Conservation (phyloP, 2,888 invertebrate genomes). For the Pollenia griseotomentosa region DNA sequence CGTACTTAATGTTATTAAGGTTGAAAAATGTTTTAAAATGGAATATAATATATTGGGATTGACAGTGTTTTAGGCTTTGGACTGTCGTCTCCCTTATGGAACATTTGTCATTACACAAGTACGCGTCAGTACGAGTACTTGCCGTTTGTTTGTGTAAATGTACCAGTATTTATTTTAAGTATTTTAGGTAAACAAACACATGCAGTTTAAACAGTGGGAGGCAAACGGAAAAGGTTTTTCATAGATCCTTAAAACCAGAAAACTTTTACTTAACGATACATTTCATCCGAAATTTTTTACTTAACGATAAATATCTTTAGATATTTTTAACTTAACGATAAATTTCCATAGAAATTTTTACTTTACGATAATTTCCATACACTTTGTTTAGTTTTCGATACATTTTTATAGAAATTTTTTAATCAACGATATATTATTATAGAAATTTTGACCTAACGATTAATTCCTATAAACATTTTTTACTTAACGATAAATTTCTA, state of each 20-base stretch:
- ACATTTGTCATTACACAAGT: slow-evolving; percentile 68
- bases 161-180: not conserved
- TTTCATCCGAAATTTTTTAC: too few relatives aligned
- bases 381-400: too few relatives aligned
- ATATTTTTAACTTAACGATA: too few relatives aligned
- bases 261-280: too few relatives aligned
- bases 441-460: too few relatives aligned
- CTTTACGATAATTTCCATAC: too few relatives aligned
- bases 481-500: too few relatives aligned
- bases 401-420: too few relatives aligned
- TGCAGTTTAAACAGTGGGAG: not conserved
- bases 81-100: slow-evolving; percentile 58
- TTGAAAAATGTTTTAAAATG: slow-evolving; percentile 7
- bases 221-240: not conserved
- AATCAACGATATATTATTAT: too few relatives aligned
- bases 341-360: too few relatives aligned
- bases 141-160: slow-evolving; percentile 12
- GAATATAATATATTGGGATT: not conserved
- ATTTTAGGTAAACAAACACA: slow-evolving; percentile 42
- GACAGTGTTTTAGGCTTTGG: not conserved
- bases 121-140: slow-evolving; percentile 57
- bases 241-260: not conserved
- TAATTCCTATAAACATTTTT: too few relatives aligned
- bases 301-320: too few relatives aligned
- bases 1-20: not conserved